Percentiles rank a stretch among this genome's conserved stretches.
Evolutionary conservation across 2,797 vertebrate genomes (phyloP).

Genomic region (Cercopithecus petaurista): DNA sequence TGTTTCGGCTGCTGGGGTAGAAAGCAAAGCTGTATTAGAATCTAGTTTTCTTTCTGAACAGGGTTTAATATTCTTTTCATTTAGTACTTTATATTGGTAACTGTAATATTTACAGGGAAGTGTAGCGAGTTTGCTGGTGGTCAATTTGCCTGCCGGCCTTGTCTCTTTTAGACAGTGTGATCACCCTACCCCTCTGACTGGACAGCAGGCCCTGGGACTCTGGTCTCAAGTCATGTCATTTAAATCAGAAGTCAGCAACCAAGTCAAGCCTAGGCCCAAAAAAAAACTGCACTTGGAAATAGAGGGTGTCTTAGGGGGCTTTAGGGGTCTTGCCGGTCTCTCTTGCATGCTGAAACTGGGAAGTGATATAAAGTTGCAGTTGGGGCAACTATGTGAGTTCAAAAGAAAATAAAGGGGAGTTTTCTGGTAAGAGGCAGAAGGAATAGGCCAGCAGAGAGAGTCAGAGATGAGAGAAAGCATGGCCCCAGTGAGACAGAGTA

Average conservation of each 20-base stretch:
- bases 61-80: not conserved
- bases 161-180: not conserved
- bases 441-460: not conserved
- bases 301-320: too few relatives aligned
- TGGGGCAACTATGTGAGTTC: not conserved
- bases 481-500: rapidly evolving
- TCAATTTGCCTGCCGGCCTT: not conserved
- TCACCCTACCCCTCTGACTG: not conserved
- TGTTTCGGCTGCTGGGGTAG: not conserved
- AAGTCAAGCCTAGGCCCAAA: not conserved
- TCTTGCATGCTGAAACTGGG: not conserved
- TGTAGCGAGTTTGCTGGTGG: not conserved
- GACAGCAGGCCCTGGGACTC: not conserved
- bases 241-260: not conserved
- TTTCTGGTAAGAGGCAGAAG: not conserved
- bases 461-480: not conserved
- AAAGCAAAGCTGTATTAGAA: not conserved
- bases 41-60: not conserved
- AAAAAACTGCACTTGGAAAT: not conserved
- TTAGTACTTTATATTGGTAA: not conserved
- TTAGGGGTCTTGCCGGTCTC: not conserved
- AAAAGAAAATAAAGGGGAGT: not conserved
- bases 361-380: not conserved
- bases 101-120: not conserved
- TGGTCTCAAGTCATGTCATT: not conserved